These are phyloP conservation scores for Phyllotreta striolata DNA, from an alignment of 2,888 invertebrate genomes.

Conservation along the genomic window DNA sequence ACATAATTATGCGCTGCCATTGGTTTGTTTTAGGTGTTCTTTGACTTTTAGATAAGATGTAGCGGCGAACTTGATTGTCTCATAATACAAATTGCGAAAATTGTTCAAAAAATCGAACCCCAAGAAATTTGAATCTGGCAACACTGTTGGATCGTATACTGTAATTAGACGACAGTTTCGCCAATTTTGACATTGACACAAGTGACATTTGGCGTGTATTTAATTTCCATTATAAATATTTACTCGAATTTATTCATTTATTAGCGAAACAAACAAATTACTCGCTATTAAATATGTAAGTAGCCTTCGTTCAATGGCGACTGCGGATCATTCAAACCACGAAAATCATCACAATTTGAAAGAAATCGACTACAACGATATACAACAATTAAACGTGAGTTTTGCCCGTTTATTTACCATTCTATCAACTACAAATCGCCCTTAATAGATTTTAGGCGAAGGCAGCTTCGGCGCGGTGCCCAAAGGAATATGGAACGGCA, in stretches of 20 bases:
- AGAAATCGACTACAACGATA: constrained; percentile 81
- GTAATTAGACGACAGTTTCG: background rate
- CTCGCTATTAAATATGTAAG: constrained; percentile 48
- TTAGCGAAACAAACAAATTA: constrained; percentile 32
- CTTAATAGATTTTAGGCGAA: constrained; percentile 81
- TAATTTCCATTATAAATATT: constrained; percentile 26
- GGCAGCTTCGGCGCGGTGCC: constrained; percentile 96
- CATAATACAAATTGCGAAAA: background rate
- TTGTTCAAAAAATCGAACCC: too few species aligned
- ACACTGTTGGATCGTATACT: too few species aligned
- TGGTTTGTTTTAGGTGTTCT: too few species aligned
- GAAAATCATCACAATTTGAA: constrained; percentile 70
- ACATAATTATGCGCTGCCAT: constrained; percentile 79
- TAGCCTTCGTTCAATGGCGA: constrained; percentile 54
- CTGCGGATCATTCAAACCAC: constrained; percentile 52
- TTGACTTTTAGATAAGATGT: background rate
- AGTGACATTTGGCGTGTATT: constrained; percentile 21
- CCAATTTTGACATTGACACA: constrained; percentile 15
- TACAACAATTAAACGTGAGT: constrained; percentile 73
- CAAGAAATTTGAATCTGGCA: too few species aligned
- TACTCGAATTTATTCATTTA: constrained; percentile 32
- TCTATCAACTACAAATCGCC: background rate
- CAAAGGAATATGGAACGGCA: constrained; percentile 86
- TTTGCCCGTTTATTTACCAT: background rate
- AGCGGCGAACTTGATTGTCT: background rate